A percentile compares a stretch with the other conserved stretches of the same genome.
phyloP scores from a whole-genome alignment of 2,113 vertebrate genomes.

The Onychostruthus taczanowskii region DNA sequence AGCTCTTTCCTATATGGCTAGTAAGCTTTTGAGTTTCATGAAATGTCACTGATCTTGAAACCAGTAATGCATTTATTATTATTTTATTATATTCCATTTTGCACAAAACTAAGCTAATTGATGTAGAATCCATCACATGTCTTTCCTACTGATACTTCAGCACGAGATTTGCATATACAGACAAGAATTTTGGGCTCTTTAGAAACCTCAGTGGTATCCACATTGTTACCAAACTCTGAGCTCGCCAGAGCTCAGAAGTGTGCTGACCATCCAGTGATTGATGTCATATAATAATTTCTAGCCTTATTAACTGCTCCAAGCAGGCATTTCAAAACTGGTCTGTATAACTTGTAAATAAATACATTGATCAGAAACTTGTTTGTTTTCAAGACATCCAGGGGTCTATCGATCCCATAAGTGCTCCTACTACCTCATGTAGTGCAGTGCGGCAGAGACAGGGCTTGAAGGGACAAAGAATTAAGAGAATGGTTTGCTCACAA shows the following conservation, averaged over 20 bases:
- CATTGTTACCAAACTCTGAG: background rate
- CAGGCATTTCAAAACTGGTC: background rate
- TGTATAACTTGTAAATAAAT: background rate
- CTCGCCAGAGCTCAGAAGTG: background rate
- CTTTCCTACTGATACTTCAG: background rate
- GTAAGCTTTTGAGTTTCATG: background rate
- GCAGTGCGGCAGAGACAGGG: rapidly evolving
- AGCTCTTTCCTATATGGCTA: background rate
- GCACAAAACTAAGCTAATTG: background rate
- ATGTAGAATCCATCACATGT: background rate
- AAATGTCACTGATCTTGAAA: background rate
- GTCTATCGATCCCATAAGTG: background rate
- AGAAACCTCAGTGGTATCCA: background rate
- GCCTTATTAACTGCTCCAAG: background rate
- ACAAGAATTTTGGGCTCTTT: background rate
- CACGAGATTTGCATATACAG: background rate
- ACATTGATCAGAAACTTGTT: background rate
- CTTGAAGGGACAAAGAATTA: background rate
- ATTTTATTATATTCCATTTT: background rate
- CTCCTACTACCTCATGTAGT: too few relatives aligned
- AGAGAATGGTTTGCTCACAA: background rate
- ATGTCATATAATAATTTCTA: background rate
- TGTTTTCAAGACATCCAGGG: background rate
- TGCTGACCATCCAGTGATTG: background rate
- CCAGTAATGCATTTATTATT: background rate